Base-by-base conservation (phyloP, 2,113 vertebrate species). In the Oplegnathus fasciatus region DNA sequence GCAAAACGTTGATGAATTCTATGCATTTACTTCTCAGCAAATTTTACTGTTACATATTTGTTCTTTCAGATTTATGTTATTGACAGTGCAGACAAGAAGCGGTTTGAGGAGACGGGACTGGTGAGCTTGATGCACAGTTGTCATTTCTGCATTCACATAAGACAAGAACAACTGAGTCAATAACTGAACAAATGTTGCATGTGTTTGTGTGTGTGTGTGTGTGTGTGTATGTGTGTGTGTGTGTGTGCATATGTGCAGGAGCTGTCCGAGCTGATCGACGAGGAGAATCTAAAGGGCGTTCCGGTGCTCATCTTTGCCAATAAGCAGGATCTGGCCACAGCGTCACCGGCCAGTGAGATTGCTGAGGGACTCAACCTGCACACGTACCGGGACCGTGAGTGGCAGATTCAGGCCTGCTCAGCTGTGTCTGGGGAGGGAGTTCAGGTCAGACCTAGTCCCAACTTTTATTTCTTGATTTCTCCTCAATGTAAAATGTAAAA, bases 401-500 rank as follows among this genome's bases (percentile, higher is more conserved):
- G 97, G 97, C 97, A 98, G 95, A 98, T 98, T 83, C 97, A 98
- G 89, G 96, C 97, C 85, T 98, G 96, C 91, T 97, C 97, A 0
- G 97, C 97, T 26, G 85, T 97, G 79, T 96, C 97, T 40, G 96
- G 97, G 44, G 97, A 97, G 92, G 97, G 97, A 71, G 96, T 97
- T 62, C 97, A 97, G 97, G 97, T 97, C 92, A 81, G 94, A 42
- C 34, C 7, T 34, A n/a, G 54, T 46, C 20, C 20, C 66, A 55
- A 1, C 32, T 42, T 50, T 42, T 22, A 66, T 65, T 70, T 52
- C 50, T 58, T 81, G 55, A 87, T 80, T 70, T 77, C 24, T 37
- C n/a, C 14, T 65, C 70, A 76, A n/a, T n/a, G n/a, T n/a, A n/a
- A n/a, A n/a, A 57, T 7, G 50, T 61, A 64, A 26, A 66, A 62